Conservation (phyloP, 2,797 vertebrate genomes). For the Arrhamphus sclerolepis region DNA sequence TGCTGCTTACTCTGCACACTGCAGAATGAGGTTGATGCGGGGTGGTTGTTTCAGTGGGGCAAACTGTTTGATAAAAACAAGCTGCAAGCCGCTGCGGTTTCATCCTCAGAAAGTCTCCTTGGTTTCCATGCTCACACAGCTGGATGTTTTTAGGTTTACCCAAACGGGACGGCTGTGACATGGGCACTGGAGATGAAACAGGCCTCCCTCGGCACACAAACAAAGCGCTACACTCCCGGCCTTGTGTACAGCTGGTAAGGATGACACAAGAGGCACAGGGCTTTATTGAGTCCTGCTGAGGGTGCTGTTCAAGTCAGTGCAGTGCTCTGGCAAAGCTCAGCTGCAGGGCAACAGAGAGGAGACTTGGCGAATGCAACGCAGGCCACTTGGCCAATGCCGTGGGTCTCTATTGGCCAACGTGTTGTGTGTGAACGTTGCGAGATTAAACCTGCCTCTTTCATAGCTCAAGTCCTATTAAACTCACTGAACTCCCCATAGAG, state of each 20-base stretch:
- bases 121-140: constrained; percentile 71
- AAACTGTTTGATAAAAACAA: constrained; percentile 73
- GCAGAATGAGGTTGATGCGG: constrained; percentile 39
- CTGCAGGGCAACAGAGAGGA: constrained; percentile 48
- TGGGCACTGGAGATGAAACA: constrained; percentile 77
- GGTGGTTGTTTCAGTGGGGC: constrained; percentile 50
- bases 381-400: constrained; percentile 48
- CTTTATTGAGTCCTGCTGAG: constrained; percentile 72
- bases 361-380: constrained; percentile 57
- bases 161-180: constrained; percentile 62
- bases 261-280: constrained; percentile 74
- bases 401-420: constrained; percentile 46
- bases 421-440: constrained; percentile 53
- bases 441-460: constrained; percentile 56
- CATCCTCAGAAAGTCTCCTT: constrained; percentile 65
- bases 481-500: constrained; percentile 43
- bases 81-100: constrained; percentile 66
- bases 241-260: constrained; percentile 71
- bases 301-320: constrained; percentile 58
- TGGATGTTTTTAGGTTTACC: constrained; percentile 72
- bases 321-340: constrained; percentile 76
- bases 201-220: constrained; percentile 73
- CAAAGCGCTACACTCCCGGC: constrained; percentile 67
- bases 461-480: constrained; percentile 44
- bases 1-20: constrained; percentile 57